A percentile compares a stretch with the other conserved stretches of the same genome.
phyloP scores from a whole-genome alignment of 2,113 vertebrate species.

The Amphilophus citrinellus region DNA sequence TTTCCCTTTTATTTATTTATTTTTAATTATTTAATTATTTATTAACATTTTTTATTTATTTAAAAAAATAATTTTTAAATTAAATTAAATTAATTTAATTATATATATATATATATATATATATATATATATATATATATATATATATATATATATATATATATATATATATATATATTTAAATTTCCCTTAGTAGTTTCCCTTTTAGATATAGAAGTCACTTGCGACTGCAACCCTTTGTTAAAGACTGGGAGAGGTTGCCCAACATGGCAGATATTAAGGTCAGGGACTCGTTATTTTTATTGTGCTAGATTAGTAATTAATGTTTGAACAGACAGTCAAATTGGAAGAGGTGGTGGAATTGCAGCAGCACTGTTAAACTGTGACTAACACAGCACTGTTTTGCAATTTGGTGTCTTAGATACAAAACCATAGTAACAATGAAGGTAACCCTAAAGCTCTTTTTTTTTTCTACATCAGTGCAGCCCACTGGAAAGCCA shows the following conservation, averaged over 20 bases:
- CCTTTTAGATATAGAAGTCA: background rate
- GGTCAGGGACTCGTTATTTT: background rate
- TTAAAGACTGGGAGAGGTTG: background rate
- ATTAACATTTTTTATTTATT: too few relatives aligned
- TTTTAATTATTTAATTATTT: too few relatives aligned
- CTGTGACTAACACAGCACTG: background rate
- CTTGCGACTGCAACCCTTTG: background rate
- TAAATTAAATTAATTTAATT: too few relatives aligned
- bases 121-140: too few relatives aligned
- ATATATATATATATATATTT: too few relatives aligned
- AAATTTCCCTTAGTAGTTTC: too few relatives aligned
- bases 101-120: too few relatives aligned
- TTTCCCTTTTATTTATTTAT: background rate
- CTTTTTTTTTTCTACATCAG: background rate
- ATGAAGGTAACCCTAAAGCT: background rate
- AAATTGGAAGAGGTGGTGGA: background rate
- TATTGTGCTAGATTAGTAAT: constrained; percentile 5
- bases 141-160: too few relatives aligned
- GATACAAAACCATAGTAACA: background rate
- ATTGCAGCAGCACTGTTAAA: background rate
- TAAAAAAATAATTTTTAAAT: too few relatives aligned
- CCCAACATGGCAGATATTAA: constrained; percentile 13
- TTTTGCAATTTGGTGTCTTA: background rate
- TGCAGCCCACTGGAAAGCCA: background rate
- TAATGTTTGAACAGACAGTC: constrained; percentile 35